Conservation (phyloP, 2,888 invertebrate species). For the Busseola fusca region DNA sequence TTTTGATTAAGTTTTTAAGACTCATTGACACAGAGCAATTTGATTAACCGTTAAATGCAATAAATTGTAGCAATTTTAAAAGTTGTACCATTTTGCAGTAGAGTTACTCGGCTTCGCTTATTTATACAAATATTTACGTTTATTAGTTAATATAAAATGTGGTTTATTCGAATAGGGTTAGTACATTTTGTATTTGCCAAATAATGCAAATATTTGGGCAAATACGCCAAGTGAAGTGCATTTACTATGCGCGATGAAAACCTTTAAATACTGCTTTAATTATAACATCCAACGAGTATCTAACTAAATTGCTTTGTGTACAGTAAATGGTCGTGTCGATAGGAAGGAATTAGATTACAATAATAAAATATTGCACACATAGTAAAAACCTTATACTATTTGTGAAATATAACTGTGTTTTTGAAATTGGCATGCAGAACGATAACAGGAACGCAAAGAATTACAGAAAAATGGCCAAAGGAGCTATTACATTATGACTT, state of each 20-base stretch:
- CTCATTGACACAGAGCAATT: neutral
- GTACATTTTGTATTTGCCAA: neutral
- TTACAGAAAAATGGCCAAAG: neutral
- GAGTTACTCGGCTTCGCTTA: neutral
- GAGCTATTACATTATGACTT: no score
- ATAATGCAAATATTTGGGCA: neutral
- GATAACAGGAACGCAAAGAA: neutral
- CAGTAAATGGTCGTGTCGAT: neutral
- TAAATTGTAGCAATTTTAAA: neutral
- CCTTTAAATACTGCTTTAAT: neutral
- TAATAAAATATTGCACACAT: conserved; percentile 1
- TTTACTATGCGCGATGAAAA: neutral
- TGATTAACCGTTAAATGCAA: neutral
- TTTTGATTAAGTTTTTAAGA: neutral
- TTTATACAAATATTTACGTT: neutral
- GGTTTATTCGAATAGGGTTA: no score
- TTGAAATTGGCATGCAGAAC: neutral
- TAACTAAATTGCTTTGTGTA: neutral
- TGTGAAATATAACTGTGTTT: neutral
- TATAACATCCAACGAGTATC: neutral
- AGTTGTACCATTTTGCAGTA: neutral
- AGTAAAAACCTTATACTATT: neutral
- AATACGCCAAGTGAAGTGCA: neutral
- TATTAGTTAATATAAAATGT: neutral
- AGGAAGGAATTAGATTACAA: neutral